Conservation (phyloP, 2,888 invertebrate species). For the Machimus atricapillus region DNA sequence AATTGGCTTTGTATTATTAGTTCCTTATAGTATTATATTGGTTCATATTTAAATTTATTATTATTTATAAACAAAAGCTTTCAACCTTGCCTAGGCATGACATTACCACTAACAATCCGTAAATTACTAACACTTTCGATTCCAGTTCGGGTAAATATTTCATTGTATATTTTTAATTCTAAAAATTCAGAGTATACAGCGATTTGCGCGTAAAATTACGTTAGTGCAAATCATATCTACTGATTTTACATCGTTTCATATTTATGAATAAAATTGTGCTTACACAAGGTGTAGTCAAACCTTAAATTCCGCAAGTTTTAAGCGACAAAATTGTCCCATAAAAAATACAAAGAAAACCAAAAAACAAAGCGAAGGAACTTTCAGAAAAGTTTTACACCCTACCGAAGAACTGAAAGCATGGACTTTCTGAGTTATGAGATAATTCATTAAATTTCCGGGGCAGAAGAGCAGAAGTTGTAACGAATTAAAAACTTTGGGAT, state of each 20-base stretch:
- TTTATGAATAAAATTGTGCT: background rate
- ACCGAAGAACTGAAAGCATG: background rate
- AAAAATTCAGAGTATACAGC: background rate
- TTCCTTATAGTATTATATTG: background rate
- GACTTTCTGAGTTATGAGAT: background rate
- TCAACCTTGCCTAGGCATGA: background rate
- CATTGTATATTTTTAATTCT: background rate
- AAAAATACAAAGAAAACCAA: background rate
- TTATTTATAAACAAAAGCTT: background rate
- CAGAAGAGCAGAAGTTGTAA: background rate
- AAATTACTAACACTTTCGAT: background rate
- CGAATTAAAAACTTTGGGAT: background rate
- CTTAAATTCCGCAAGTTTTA: background rate
- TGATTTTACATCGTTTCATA: background rate
- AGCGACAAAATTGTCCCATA: background rate
- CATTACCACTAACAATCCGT: background rate
- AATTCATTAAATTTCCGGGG: background rate
- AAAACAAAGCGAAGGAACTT: background rate
- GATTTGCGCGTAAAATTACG: background rate
- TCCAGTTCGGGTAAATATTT: background rate
- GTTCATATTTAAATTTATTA: background rate
- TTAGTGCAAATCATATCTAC: background rate
- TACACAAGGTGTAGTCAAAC: background rate
- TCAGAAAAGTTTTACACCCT: background rate
- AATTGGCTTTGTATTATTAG: background rate